Conservation (phyloP, 1,140 invertebrate genomes). For the Sesamia nonagrioides region DNA sequence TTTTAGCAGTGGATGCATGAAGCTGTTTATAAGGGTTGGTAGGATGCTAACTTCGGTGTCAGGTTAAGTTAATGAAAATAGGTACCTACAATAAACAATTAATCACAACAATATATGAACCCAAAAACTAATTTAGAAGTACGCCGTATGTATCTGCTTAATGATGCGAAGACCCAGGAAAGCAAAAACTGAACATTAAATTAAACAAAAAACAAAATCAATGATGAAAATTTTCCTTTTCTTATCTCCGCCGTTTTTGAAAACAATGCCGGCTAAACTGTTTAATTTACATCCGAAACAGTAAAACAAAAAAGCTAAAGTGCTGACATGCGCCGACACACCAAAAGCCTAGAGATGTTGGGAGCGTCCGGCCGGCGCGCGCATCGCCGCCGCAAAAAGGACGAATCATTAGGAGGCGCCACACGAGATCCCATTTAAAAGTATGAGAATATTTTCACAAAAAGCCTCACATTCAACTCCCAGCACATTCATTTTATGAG, state of each 20-base stretch:
- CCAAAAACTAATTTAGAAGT: no score
- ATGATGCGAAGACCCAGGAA: not conserved
- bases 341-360: constrained; percentile 76
- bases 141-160: not conserved
- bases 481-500: constrained; percentile 87
- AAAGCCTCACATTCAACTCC: constrained; percentile 86
- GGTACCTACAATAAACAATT: no score
- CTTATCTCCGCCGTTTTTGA: constrained; percentile 65
- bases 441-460: constrained; percentile 87
- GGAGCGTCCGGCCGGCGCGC: constrained; percentile 66
- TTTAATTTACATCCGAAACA: constrained; percentile 85
- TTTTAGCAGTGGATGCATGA: no score
- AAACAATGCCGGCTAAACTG: constrained; percentile 84
- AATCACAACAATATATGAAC: no score
- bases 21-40: no score
- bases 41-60: no score
- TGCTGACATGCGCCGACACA: constrained; percentile 80
- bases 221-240: constrained; percentile 70
- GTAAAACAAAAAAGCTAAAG: constrained; percentile 76
- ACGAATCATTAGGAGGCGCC: constrained; percentile 86
- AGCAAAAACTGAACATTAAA: constrained; percentile 2
- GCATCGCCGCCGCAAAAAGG: constrained; percentile 77
- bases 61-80: no score
- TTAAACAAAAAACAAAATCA: constrained; percentile 44
- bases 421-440: constrained; percentile 86